A percentile compares a stretch with the other conserved stretches of the same genome.
These are phyloP conservation scores for Seriola rivoliana DNA, from an alignment of 2,113 vertebrate species.

Conservation along the genomic window DNA sequence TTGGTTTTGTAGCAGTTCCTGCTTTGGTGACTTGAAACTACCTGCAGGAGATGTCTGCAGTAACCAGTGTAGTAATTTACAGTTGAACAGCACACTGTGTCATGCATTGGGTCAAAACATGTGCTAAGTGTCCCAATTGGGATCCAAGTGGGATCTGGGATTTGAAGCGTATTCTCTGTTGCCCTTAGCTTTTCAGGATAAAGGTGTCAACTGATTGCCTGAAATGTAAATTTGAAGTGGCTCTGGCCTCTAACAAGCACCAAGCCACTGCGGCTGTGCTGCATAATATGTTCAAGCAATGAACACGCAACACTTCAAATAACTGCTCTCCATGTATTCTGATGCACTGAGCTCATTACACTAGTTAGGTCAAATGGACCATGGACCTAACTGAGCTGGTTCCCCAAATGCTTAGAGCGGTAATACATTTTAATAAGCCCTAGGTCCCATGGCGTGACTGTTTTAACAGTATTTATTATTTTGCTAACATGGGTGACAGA, in stretches of 20 bases:
- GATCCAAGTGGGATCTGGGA: neutral
- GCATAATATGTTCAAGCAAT: constrained; percentile 35
- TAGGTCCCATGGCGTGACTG: neutral
- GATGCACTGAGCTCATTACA: constrained; percentile 38
- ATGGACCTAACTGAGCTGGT: constrained; percentile 17
- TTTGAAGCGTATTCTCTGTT: constrained; percentile 22
- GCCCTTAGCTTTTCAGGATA: constrained; percentile 23
- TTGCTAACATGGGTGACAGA: neutral
- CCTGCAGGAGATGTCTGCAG: neutral
- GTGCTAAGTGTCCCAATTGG: neutral
- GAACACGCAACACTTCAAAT: constrained; percentile 28
- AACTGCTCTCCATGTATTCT: constrained; percentile 38
- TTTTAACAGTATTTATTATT: constrained; percentile 11
- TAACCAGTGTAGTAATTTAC: neutral
- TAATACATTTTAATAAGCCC: constrained; percentile 39
- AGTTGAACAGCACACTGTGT: neutral
- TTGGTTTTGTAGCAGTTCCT: neutral
- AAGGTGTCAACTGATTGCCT: constrained; percentile 31
- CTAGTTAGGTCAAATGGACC: constrained; percentile 24
- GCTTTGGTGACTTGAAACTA: neutral
- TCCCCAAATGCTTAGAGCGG: constrained; percentile 27
- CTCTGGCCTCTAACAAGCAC: constrained; percentile 14
- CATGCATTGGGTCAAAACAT: constrained; percentile 9
- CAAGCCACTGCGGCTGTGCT: constrained; percentile 1
- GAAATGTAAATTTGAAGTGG: constrained; percentile 42